Evolutionary conservation across 1,140 invertebrate genomes (phyloP).

Genomic region (Alviniconcha marisindica): DNA sequence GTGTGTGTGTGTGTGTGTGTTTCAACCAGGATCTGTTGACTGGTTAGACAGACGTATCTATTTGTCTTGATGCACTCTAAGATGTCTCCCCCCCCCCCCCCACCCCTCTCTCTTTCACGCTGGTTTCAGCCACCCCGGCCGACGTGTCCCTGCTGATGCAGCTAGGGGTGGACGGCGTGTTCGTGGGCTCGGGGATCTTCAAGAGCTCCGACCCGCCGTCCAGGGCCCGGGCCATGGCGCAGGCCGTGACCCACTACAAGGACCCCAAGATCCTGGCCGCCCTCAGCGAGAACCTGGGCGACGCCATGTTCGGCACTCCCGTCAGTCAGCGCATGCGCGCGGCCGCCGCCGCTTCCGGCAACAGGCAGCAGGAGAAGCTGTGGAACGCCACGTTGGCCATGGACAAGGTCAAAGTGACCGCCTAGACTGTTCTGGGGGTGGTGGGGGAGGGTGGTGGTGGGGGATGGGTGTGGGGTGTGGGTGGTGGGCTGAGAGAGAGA

Average conservation of each 20-base stretch:
- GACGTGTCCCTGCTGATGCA: constrained; percentile 73
- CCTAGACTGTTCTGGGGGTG: background rate
- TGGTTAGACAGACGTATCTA: no score
- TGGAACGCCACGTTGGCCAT: constrained; percentile 35
- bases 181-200: constrained; percentile 72
- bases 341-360: background rate
- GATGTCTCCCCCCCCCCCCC: no score
- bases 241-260: constrained; percentile 71
- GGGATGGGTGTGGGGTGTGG: background rate
- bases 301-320: constrained; percentile 68
- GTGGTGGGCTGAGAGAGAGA: background rate
- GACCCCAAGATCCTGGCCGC: constrained; percentile 62
- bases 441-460: background rate
- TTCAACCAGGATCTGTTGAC: no score
- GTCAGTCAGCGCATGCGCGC: constrained; percentile 24
- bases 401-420: constrained; percentile 36
- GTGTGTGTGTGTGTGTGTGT: no score
- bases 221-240: constrained; percentile 68
- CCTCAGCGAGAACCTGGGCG: constrained; percentile 65
- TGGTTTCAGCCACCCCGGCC: constrained; percentile 66
- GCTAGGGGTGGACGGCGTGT: constrained; percentile 70
- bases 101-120: background rate
- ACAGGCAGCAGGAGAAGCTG: constrained; percentile 2
- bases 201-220: constrained; percentile 65
- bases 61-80: no score